These are phyloP conservation scores for Pontoporia blainvillei DNA, from an alignment of 2,113 vertebrate genomes.

Conservation along the genomic window DNA sequence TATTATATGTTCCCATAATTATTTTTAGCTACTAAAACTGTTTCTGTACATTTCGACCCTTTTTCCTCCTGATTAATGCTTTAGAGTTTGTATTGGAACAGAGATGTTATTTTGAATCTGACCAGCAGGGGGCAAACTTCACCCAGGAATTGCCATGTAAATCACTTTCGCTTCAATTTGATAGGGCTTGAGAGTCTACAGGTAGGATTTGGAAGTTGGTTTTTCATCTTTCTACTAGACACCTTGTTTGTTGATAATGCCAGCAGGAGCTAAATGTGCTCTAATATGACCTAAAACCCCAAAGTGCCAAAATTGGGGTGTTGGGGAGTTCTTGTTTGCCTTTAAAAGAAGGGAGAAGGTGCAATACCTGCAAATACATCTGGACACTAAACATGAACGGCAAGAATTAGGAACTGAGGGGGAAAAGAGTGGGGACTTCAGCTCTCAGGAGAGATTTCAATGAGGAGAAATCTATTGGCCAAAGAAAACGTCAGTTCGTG, in stretches of 20 bases:
- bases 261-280: not conserved
- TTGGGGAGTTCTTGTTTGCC: not conserved
- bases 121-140: conserved; percentile 73
- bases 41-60: not conserved
- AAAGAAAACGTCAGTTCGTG: not conserved
- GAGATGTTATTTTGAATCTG: conserved; percentile 31
- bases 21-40: not conserved
- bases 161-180: not conserved
- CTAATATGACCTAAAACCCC: not conserved
- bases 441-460: not conserved
- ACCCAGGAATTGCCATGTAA: conserved; percentile 58
- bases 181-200: not conserved
- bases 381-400: not conserved
- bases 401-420: not conserved
- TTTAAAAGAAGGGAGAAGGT: not conserved
- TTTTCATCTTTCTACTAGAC: not conserved
- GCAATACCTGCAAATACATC: not conserved
- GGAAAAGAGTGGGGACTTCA: not conserved
- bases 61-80: not conserved
- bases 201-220: not conserved
- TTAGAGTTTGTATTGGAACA: not conserved
- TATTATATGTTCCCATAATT: not conserved
- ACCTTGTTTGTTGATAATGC: not conserved
- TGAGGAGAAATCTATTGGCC: not conserved
- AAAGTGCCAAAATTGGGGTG: not conserved